phyloP scores from a whole-genome alignment of 2,888 invertebrate genomes.

The Nomada hirtipes region DNA sequence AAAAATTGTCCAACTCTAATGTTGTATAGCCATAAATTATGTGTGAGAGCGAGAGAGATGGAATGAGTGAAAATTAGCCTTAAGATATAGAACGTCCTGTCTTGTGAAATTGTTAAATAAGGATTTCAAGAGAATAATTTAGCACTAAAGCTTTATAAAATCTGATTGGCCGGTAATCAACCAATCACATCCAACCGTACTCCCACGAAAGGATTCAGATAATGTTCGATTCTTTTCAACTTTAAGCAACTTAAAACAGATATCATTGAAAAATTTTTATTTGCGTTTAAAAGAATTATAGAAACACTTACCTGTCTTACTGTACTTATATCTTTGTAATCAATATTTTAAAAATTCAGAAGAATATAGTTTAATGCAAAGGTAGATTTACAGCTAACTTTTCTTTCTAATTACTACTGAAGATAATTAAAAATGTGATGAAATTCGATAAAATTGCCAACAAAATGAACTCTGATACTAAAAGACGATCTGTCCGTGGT shows the following conservation, averaged over 20 bases:
- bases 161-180: constrained; percentile 19
- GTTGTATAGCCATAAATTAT: constrained; percentile 54
- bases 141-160: constrained; percentile 33
- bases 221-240: constrained; percentile 54
- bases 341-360: constrained; percentile 5
- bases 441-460: neutral
- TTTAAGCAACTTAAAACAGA: neutral
- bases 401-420: constrained; percentile 13
- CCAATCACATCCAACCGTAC: constrained; percentile 22
- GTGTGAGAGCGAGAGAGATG: constrained; percentile 26
- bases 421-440: constrained; percentile 9
- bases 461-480: neutral
- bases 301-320: neutral
- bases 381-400: neutral
- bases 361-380: constrained; percentile 10
- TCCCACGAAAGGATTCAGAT: constrained; percentile 23
- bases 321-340: constrained; percentile 6
- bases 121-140: constrained; percentile 31
- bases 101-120: constrained; percentile 41
- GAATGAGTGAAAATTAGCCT: constrained; percentile 37
- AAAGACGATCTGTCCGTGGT: constrained; percentile 29
- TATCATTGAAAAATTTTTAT: neutral
- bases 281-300: constrained; percentile 26
- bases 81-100: constrained; percentile 28
- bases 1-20: constrained; percentile 55